Base-by-base conservation (phyloP, 2,797 vertebrate species). In the Helicolenus hilgendorfi region DNA sequence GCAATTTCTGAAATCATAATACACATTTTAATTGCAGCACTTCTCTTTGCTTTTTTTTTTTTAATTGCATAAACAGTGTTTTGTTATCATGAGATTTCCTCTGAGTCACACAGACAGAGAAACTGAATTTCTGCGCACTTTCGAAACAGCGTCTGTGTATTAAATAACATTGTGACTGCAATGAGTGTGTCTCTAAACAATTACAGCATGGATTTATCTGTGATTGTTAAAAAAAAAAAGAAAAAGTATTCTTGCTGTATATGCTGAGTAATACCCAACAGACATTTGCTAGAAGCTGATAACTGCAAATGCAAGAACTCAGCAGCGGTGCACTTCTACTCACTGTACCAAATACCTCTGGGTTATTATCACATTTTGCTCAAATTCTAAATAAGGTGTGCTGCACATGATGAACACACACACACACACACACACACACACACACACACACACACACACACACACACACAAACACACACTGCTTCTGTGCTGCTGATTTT, bases 211-310 rank as follows among this genome's bases (percentile, higher is more conserved):
- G 41, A 59, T 82, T 79, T 60, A 41, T 49, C 53, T n/a, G 49
- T 55, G 49, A 22, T 55, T 55, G 22, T 55, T 55, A n/a, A 53
- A 53, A 53, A 8, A 8, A 35, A 53, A 53, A 79, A 36, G 41
- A 45, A 58, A 49, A 67, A 56, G 24, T 49, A 59, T 83, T 69
- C 38, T n/a, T 35, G 49, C 56, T 75, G 29, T 79, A 41, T 77
- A 38, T 38, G 71, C 67, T 72, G 72, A 63, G 29, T 72, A 38
- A 84, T 67, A 70, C 69, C 65, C 72, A 77, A 31, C 35, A 86
- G 74, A 13, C 49, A 49, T 89, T 84, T 84, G 78, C 75, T 65
- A 7, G 38, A 35, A 73, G 75, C 81, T 89, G 85, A 93, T 85
- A 83, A 86, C 78, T 71, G 65, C 83, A 86, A 75, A 80, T 59